These are phyloP conservation scores for Aeoliscus strigatus DNA, from an alignment of 2,797 vertebrate genomes.

Conservation along the genomic window DNA sequence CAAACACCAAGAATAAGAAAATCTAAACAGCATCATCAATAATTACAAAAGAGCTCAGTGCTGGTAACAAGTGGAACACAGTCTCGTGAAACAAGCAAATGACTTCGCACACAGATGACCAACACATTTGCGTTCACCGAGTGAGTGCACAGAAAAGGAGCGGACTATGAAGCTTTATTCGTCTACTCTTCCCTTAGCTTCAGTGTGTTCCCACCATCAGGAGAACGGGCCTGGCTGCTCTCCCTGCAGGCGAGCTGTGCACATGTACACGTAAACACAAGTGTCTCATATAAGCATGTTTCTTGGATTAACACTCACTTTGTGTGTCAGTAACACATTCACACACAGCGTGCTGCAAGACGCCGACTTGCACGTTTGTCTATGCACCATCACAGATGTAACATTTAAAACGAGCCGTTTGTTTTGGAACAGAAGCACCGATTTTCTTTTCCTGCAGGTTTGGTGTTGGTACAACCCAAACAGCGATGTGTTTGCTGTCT, in stretches of 20 bases:
- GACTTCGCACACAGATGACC: slow-evolving; percentile 32
- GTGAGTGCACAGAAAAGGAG: slow-evolving; percentile 57
- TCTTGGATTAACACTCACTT: slow-evolving; percentile 30
- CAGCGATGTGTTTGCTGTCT: slow-evolving; percentile 22
- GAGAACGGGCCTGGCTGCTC: slow-evolving; percentile 34
- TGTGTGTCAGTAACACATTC: slow-evolving; percentile 33
- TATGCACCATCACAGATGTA: slow-evolving; percentile 37
- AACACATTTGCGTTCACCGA: slow-evolving; percentile 46
- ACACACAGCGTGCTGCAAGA: slow-evolving; percentile 30
- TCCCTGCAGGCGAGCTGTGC: slow-evolving; percentile 15
- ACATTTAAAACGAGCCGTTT: slow-evolving; percentile 12
- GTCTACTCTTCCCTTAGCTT: slow-evolving; percentile 53
- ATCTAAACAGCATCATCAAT: slow-evolving; percentile 64
- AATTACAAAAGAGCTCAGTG: slow-evolving; percentile 76
- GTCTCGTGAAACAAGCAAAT: slow-evolving; percentile 52
- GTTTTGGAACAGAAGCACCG: slow-evolving; percentile 60
- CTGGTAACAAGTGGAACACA: slow-evolving; percentile 68
- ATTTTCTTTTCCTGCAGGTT: slow-evolving; percentile 34
- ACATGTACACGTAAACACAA: slow-evolving; percentile 23
- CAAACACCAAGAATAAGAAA: slow-evolving; percentile 69
- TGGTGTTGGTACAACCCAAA: slow-evolving; percentile 21
- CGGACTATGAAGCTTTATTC: slow-evolving; percentile 71
- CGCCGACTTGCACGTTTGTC: slow-evolving; percentile 7
- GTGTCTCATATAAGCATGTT: slow-evolving; percentile 44
- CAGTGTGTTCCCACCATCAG: slow-evolving; percentile 33